These are phyloP conservation scores for Corythornis madagascariensis DNA, from an alignment of 2,113 vertebrate genomes.

Conservation along the genomic window DNA sequence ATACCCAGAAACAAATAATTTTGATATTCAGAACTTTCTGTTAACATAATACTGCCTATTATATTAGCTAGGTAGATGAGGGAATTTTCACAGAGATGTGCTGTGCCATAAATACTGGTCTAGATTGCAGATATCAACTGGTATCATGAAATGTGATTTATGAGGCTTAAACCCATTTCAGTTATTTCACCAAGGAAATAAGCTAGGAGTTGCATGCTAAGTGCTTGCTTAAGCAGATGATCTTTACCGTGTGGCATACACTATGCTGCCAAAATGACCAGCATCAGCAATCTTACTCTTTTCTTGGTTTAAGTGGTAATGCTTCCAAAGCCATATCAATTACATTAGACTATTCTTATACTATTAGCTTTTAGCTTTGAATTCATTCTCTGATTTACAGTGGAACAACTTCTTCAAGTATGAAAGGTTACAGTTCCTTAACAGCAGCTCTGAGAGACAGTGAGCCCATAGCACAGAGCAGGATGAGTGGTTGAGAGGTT, in stretches of 20 bases:
- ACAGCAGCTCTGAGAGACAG: fast-evolving
- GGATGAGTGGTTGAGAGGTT: neutral
- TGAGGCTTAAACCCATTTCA: neutral
- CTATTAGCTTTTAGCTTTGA: neutral
- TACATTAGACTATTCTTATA: neutral
- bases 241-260: neutral
- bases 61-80: neutral
- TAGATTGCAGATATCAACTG: neutral
- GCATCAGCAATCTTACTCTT: neutral
- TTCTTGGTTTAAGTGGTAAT: neutral
- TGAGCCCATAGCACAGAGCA: neutral
- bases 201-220: neutral
- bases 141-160: neutral
- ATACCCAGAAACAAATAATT: neutral
- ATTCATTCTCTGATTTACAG: neutral
- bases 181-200: neutral
- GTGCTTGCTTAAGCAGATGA: neutral
- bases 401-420: neutral
- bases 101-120: neutral
- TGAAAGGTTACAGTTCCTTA: neutral
- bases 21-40: neutral
- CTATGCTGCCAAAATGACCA: neutral
- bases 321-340: neutral
- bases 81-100: neutral
- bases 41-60: neutral